Evolutionary conservation across 2,113 vertebrate species (phyloP).

Genomic region (Aegithalos caudatus): DNA sequence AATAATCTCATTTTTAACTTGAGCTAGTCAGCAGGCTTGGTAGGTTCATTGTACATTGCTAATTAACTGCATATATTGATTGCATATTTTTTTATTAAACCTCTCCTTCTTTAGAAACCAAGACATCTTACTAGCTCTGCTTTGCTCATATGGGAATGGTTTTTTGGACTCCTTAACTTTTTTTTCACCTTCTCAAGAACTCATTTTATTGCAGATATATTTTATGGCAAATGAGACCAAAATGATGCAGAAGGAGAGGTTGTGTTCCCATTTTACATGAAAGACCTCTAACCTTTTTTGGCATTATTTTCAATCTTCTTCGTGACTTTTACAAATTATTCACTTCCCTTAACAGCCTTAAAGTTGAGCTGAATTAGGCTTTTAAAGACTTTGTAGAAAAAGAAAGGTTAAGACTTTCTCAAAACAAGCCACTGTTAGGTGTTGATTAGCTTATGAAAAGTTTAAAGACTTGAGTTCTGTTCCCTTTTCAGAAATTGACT

Average conservation of each 20-base stretch:
- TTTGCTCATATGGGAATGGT: background rate
- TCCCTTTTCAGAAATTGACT: background rate
- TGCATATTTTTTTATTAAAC: background rate
- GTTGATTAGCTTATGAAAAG: background rate
- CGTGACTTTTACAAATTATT: background rate
- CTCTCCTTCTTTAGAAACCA: background rate
- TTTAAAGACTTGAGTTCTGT: background rate
- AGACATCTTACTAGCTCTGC: background rate
- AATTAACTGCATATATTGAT: background rate
- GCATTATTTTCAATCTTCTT: background rate
- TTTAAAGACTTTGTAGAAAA: background rate
- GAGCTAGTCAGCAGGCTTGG: background rate
- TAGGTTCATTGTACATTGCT: background rate
- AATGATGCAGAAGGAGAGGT: background rate
- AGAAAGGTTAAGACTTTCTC: background rate
- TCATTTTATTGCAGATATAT: background rate
- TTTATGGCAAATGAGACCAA: background rate
- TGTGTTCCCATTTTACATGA: background rate
- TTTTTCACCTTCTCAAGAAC: background rate
- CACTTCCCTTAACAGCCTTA: background rate
- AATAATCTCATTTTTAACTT: background rate
- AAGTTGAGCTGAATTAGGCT: background rate
- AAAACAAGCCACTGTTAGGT: background rate
- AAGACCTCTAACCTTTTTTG: background rate
- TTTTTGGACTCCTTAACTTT: background rate